phyloP scores from a whole-genome alignment of 2,113 vertebrate species.

The Dicrurus megarhynchus region DNA sequence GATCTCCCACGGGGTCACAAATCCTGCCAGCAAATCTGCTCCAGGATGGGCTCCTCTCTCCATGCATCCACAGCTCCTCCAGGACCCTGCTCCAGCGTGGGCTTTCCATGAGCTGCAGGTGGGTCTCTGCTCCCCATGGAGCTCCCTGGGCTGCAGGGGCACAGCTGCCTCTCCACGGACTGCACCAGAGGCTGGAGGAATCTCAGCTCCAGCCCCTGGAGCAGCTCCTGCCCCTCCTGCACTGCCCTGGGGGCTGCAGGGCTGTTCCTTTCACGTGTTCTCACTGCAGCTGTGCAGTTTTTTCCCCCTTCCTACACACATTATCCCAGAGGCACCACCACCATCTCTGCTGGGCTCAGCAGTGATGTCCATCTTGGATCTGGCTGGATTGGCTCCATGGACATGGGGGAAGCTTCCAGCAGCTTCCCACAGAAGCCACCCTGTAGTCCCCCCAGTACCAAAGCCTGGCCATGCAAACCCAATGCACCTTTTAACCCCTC shows the following conservation, averaged over 20 bases:
- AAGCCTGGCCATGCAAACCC: background rate
- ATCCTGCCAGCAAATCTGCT: background rate
- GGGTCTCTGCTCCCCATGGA: background rate
- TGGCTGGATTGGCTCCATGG: background rate
- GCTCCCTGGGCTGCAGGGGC: background rate
- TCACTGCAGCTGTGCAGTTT: background rate
- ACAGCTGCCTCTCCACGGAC: background rate
- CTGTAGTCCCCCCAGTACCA: too few relatives aligned
- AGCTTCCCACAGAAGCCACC: background rate
- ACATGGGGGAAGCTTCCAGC: background rate
- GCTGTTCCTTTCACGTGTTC: background rate
- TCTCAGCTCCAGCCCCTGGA: background rate
- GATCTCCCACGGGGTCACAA: background rate
- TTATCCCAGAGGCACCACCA: background rate
- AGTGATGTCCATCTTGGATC: background rate
- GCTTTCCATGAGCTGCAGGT: background rate
- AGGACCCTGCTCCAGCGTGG: background rate
- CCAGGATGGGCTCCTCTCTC: background rate
- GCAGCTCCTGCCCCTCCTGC: background rate
- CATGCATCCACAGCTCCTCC: too few relatives aligned
- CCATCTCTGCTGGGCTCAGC: background rate
- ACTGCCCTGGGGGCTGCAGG: background rate
- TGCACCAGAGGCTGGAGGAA: background rate
- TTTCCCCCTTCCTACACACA: background rate
- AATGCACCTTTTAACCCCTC: background rate